Conservation (phyloP, 2,888 invertebrate species). For the Synergus japonicus region DNA sequence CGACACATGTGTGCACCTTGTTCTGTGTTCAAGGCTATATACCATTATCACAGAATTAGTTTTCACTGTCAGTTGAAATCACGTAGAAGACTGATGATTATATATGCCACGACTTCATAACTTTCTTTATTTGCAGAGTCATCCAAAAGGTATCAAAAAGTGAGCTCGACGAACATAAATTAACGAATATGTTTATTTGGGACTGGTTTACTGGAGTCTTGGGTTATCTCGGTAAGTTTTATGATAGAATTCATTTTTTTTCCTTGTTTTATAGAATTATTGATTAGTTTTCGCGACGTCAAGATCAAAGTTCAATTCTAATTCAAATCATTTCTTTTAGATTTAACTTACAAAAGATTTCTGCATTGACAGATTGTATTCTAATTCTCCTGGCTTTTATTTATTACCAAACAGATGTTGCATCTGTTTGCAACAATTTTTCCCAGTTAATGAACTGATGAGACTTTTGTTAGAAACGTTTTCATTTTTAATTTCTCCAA, state of each 20-base stretch:
- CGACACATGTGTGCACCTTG: slow-evolving; percentile 40
- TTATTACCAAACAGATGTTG: neutral
- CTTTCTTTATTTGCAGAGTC: slow-evolving; percentile 74
- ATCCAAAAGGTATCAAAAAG: slow-evolving; percentile 63
- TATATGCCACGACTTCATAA: slow-evolving; percentile 41
- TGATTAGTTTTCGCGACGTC: neutral
- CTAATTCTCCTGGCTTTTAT: neutral
- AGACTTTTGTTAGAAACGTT: neutral
- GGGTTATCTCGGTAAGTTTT: slow-evolving; percentile 91
- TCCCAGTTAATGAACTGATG: neutral
- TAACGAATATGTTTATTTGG: slow-evolving; percentile 91
- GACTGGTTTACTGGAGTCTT: slow-evolving; percentile 97
- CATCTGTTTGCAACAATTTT: neutral
- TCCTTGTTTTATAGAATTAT: neutral
- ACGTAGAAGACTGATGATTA: slow-evolving; percentile 15
- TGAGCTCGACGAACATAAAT: slow-evolving; percentile 48
- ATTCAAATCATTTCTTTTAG: neutral
- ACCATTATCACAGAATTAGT: slow-evolving; percentile 29
- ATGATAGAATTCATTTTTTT: neutral
- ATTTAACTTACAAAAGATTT: neutral
- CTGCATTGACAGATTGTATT: neutral
- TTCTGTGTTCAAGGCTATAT: slow-evolving; percentile 46
- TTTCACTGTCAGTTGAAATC: slow-evolving; percentile 40
- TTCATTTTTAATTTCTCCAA: neutral
- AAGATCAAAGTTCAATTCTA: neutral